A percentile compares a stretch with the other conserved stretches of the same genome.
These are phyloP conservation scores for Probosciger aterrimus DNA, from an alignment of 2,113 vertebrate species.

Conservation along the genomic window DNA sequence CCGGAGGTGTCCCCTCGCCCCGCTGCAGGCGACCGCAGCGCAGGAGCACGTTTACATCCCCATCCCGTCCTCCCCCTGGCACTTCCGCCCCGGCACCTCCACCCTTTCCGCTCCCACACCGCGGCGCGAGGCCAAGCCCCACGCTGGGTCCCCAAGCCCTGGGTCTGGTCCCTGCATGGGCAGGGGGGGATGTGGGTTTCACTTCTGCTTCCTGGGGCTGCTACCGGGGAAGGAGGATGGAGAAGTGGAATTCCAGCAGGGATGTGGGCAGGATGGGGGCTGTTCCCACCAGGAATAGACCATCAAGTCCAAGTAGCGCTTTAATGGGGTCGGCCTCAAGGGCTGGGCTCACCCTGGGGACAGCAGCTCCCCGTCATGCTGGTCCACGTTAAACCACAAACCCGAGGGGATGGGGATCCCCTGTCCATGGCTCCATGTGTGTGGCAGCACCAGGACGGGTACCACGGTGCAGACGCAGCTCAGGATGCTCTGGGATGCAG, in stretches of 20 bases:
- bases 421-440: not conserved
- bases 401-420: not conserved
- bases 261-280: not conserved
- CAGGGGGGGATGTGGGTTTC: not conserved
- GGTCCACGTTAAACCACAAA: not conserved
- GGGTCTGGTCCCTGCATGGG: fast-evolving
- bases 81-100: not conserved
- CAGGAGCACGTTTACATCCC: constrained; percentile 1
- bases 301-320: not conserved
- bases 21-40: not conserved
- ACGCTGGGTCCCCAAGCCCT: fast-evolving
- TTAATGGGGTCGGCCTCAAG: not conserved
- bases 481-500: not conserved
- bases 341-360: not conserved
- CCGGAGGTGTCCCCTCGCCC: not conserved
- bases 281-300: not conserved
- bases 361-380: fast-evolving
- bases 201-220: not conserved
- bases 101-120: not conserved
- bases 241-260: not conserved
- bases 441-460: not conserved
- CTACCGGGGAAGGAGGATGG: not conserved
- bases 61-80: fast-evolving
- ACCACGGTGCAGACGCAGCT: not conserved
- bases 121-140: not conserved